Conservation (phyloP, 2,797 vertebrate species). For the Phalloptychus januarius region DNA sequence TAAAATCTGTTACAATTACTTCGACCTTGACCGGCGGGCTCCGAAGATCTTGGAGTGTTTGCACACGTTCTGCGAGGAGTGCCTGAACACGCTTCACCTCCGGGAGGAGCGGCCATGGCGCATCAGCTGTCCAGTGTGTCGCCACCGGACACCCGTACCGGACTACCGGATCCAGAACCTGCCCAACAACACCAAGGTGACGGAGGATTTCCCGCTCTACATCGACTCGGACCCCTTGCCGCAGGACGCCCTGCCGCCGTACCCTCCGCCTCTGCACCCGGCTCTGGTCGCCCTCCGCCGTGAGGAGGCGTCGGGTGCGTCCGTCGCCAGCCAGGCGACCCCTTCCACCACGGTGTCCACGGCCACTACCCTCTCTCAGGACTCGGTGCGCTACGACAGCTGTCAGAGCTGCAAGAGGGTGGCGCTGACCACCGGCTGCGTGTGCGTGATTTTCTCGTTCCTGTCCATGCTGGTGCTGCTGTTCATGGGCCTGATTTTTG, state of each 20-base stretch:
- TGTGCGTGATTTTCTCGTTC: constrained; percentile 93
- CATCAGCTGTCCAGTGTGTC: constrained; percentile 90
- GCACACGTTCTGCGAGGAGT: constrained; percentile 97
- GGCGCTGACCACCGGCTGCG: constrained; percentile 91
- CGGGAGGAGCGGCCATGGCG: constrained; percentile 85
- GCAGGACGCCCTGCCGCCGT: constrained; percentile 87
- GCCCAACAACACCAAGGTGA: constrained; percentile 93
- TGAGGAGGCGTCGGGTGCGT: constrained; percentile 73
- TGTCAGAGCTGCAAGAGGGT: constrained; percentile 91
- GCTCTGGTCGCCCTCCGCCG: constrained; percentile 78
- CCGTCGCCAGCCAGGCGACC: constrained; percentile 69
- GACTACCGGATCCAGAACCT: constrained; percentile 89
- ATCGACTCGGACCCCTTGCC: constrained; percentile 89
- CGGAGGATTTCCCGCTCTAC: constrained; percentile 89
- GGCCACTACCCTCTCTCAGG: constrained; percentile 83
- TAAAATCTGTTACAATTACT: constrained; percentile 97
- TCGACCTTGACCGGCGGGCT: constrained; percentile 90
- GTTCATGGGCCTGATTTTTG: constrained; percentile 95
- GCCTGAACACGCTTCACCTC: constrained; percentile 90
- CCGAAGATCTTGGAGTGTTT: constrained; percentile 93
- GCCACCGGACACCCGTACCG: constrained; percentile 91
- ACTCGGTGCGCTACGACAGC: constrained; percentile 86
- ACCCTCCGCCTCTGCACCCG: constrained; percentile 81
- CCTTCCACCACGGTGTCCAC: constrained; percentile 83
- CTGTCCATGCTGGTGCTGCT: constrained; percentile 94